Conservation (phyloP, 2,888 invertebrate species). For the Clivina fossor region DNA sequence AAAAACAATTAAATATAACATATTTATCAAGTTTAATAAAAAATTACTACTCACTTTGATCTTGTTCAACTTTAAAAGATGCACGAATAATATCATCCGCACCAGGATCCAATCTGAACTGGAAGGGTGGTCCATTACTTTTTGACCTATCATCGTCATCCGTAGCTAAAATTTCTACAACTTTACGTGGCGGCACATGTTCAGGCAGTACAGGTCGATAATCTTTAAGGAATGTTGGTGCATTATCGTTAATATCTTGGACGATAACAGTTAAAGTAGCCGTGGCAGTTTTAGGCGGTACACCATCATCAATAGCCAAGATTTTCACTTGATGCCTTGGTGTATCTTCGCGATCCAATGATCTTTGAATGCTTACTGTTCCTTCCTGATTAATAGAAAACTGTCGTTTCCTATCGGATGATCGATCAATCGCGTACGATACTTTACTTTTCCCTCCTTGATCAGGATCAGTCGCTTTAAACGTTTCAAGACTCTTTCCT, state of each 20-base stretch:
- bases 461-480: constrained; percentile 94
- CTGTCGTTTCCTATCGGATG: constrained; percentile 89
- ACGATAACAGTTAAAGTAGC: constrained; percentile 93
- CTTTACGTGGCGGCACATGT: constrained; percentile 87
- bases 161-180: constrained; percentile 89
- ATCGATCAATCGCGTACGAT: constrained; percentile 87
- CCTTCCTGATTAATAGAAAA: constrained; percentile 95
- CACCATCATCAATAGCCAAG: constrained; percentile 91
- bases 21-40: background rate
- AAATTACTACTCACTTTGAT: constrained; percentile 72
- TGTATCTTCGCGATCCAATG: constrained; percentile 91
- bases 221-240: constrained; percentile 89
- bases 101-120: constrained; percentile 89
- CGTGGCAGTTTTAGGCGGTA: constrained; percentile 90
- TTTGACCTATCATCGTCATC: constrained; percentile 93
- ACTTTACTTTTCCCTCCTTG: constrained; percentile 92
- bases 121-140: constrained; percentile 96
- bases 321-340: constrained; percentile 96
- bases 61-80: constrained; percentile 95
- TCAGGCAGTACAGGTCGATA: constrained; percentile 91
- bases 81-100: constrained; percentile 91
- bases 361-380: constrained; percentile 90
- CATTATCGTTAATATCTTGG: constrained; percentile 93
- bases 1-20: background rate
- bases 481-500: constrained; percentile 88